Conservation (phyloP, 1,140 invertebrate species). For the Pentalonia nigronervosa region DNA sequence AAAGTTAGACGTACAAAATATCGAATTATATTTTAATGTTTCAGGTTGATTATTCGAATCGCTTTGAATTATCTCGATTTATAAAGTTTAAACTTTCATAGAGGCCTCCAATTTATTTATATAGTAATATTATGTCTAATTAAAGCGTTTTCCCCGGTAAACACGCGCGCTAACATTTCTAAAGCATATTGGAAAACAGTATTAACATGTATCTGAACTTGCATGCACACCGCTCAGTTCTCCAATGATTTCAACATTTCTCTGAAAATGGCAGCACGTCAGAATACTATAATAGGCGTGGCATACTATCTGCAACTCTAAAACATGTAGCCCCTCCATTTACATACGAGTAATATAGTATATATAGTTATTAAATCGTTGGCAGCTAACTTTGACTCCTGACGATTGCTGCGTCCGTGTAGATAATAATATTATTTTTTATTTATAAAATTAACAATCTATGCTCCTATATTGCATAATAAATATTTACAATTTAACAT, state of each 20-base stretch:
- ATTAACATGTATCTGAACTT: background rate
- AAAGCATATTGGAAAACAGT: background rate
- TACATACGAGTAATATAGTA: too few relatives aligned
- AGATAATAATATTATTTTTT: too few relatives aligned
- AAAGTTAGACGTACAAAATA: background rate
- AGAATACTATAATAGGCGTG: background rate
- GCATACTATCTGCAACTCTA: background rate
- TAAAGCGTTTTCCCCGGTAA: background rate
- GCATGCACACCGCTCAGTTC: background rate
- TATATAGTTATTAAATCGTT: too few relatives aligned
- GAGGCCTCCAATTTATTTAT: background rate
- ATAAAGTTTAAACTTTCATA: background rate
- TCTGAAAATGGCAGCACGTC: background rate
- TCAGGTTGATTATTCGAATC: background rate
- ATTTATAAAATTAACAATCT: too few relatives aligned
- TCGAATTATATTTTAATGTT: background rate
- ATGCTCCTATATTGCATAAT: too few relatives aligned
- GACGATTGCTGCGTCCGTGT: too few relatives aligned
- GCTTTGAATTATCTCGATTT: conserved; percentile 2
- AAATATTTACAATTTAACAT: too few relatives aligned
- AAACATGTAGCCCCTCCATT: background rate
- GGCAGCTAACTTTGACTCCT: too few relatives aligned
- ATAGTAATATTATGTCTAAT: background rate
- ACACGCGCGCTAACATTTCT: background rate
- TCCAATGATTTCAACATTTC: background rate